These are phyloP conservation scores for Patiria pectinifera DNA, from an alignment of 53 echinoderm and acorn worm species.

Conservation along the genomic window DNA sequence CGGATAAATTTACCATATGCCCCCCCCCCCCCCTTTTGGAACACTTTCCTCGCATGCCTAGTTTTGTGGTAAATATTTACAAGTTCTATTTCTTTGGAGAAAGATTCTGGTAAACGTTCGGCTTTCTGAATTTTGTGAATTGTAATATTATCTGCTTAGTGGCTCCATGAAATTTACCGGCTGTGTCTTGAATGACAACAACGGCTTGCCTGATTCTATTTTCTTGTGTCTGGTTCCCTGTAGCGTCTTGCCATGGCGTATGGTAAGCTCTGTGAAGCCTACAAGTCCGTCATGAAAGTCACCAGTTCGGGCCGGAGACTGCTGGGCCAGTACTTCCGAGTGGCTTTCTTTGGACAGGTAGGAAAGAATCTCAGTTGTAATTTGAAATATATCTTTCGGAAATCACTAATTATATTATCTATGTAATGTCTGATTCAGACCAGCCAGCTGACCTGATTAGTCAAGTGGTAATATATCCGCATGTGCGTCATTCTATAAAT, in stretches of 20 bases:
- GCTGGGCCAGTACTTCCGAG: conserved; percentile 95
- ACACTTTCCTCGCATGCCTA: neutral
- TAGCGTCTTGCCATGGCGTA: conserved; percentile 90
- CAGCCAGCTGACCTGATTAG: too few relatives aligned
- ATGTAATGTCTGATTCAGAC: too few relatives aligned
- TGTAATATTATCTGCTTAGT: neutral
- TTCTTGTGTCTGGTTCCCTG: neutral
- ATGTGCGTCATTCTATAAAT: too few relatives aligned
- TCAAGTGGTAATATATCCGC: too few relatives aligned
- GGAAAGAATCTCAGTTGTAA: neutral
- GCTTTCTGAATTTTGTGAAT: neutral
- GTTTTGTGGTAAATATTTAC: neutral
- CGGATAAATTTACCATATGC: neutral
- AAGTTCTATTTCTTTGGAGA: too few relatives aligned
- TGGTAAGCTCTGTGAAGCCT: conserved; percentile 85
- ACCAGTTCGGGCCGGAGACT: conserved; percentile 80
- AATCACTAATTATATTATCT: neutral
- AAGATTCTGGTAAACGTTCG: too few relatives aligned
- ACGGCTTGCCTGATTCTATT: neutral
- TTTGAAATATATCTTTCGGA: too few relatives aligned
- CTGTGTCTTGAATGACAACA: neutral
- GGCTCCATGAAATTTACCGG: too few relatives aligned
- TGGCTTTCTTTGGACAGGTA: conserved; percentile 98
- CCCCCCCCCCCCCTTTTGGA: neutral
- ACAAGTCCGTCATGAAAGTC: conserved; percentile 85